Percentiles rank a stretch among this genome's conserved stretches.
Evolutionary conservation across 2,888 invertebrate genomes (phyloP).

Genomic region (Eilema depressum): DNA sequence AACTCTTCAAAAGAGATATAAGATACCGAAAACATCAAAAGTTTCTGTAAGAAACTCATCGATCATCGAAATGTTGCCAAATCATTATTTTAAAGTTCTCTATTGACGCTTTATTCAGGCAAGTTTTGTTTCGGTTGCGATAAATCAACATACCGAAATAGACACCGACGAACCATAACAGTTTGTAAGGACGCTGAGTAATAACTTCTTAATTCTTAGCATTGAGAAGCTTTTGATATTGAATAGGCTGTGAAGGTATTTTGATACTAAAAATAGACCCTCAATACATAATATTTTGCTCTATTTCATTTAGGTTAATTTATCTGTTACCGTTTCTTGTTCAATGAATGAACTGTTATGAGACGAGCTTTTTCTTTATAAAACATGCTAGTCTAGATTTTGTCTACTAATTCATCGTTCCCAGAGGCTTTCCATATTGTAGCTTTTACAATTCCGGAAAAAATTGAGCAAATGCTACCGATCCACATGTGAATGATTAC

Average conservation of each 20-base stretch:
- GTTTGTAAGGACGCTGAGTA: conserved; percentile 25
- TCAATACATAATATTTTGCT: not conserved
- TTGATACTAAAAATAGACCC: not conserved
- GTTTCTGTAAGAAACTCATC: conserved; percentile 51
- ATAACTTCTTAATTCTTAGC: conserved; percentile 13
- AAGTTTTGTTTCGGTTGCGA: conserved; percentile 39
- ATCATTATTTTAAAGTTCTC: conserved; percentile 64
- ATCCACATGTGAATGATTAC: too few relatives aligned
- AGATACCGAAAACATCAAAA: conserved; percentile 29
- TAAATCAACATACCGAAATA: conserved; percentile 36
- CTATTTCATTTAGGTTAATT: not conserved
- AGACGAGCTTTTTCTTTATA: not conserved
- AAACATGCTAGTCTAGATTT: not conserved
- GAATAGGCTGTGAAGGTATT: conserved; percentile 3
- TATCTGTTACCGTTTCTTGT: not conserved
- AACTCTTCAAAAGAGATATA: conserved; percentile 25
- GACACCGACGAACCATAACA: conserved; percentile 20
- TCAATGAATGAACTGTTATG: not conserved
- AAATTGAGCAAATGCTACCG: too few relatives aligned
- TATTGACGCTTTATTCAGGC: conserved; percentile 40
- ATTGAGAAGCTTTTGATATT: conserved; percentile 21
- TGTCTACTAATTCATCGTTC: too few relatives aligned
- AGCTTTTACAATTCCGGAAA: too few relatives aligned
- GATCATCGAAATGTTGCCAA: conserved; percentile 60
- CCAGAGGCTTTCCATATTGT: too few relatives aligned